Evolutionary conservation across 2,797 vertebrate species (phyloP).

Genomic region (Coreius guichenoti): DNA sequence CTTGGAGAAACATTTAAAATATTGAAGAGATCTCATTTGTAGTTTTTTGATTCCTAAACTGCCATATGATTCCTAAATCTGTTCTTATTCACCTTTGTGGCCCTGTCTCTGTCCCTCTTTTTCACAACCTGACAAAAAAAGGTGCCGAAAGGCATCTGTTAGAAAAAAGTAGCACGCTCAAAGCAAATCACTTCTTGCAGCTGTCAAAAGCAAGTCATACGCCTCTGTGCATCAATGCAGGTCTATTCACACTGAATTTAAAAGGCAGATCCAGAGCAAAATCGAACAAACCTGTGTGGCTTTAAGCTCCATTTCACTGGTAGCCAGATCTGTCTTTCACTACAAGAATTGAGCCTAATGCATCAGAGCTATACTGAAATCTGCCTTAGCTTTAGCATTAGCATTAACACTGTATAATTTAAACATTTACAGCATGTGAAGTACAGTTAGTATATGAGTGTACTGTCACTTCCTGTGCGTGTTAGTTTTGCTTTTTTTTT

Average conservation of each 20-base stretch:
- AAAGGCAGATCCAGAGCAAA: slow-evolving; percentile 42
- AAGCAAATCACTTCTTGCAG: slow-evolving; percentile 52
- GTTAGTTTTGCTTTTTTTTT: no score
- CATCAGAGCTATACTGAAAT: not conserved
- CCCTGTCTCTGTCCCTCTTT: not conserved
- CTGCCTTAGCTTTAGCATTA: not conserved
- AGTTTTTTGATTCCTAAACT: not conserved
- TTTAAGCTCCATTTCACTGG: slow-evolving; percentile 16
- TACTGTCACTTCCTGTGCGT: not conserved
- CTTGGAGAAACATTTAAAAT: not conserved
- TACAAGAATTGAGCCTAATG: not conserved
- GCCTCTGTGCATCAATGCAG: slow-evolving; percentile 25
- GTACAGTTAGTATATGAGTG: not conserved
- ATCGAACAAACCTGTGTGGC: slow-evolving; percentile 34
- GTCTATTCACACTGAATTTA: slow-evolving; percentile 45
- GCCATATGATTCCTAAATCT: not conserved
- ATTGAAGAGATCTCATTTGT: slow-evolving; percentile 4
- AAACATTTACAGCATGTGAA: not conserved
- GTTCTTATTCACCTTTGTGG: slow-evolving; percentile 11
- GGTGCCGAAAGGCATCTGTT: slow-evolving; percentile 44
- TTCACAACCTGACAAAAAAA: slow-evolving; percentile 43
- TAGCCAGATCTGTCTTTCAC: not conserved
- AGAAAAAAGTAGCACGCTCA: slow-evolving; percentile 44
- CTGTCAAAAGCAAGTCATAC: slow-evolving; percentile 52
- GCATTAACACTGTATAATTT: not conserved